Conservation (phyloP, 53 echinoderm and acorn worm species). For the Holothuria leucospilota region DNA sequence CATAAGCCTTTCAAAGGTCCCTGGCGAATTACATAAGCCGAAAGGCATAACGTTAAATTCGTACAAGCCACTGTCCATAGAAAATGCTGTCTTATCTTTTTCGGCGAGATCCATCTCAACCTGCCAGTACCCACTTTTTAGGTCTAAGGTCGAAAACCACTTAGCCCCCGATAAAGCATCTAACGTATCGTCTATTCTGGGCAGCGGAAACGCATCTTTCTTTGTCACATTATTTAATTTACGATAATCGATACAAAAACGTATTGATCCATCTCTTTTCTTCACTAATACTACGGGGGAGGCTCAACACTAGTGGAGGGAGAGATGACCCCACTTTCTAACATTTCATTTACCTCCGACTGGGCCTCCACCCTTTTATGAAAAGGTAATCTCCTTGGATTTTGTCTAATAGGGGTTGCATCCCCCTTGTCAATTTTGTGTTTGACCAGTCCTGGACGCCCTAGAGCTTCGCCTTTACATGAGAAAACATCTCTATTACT, state of each 20-base stretch:
- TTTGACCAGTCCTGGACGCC: conserved; percentile 21
- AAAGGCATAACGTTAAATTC: conserved; percentile 63
- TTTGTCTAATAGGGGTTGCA: conserved; percentile 32
- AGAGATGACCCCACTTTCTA: conserved; percentile 11
- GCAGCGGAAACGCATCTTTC: conserved; percentile 56
- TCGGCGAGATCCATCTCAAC: conserved; percentile 38
- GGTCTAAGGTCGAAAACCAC: conserved; percentile 61
- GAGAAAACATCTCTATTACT: background rate
- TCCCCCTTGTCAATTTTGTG: conserved; percentile 41
- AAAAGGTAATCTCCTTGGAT: conserved; percentile 35
- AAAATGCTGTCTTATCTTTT: conserved; percentile 43
- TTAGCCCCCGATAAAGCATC: conserved; percentile 40
- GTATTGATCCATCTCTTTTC: conserved; percentile 44
- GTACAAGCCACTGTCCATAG: conserved; percentile 35
- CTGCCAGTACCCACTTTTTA: conserved; percentile 58
- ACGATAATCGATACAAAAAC: conserved; percentile 61
- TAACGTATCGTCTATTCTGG: conserved; percentile 44
- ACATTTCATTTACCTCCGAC: conserved; percentile 12
- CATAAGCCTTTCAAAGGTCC: conserved; percentile 55
- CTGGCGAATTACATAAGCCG: conserved; percentile 54
- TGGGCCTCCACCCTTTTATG: background rate
- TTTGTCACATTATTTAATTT: conserved; percentile 43
- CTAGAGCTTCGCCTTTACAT: background rate
- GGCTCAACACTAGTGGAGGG: conserved; percentile 49
- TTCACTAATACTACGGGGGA: conserved; percentile 44